Conservation (phyloP, 2,888 invertebrate species). For the Tortricodes alternella region DNA sequence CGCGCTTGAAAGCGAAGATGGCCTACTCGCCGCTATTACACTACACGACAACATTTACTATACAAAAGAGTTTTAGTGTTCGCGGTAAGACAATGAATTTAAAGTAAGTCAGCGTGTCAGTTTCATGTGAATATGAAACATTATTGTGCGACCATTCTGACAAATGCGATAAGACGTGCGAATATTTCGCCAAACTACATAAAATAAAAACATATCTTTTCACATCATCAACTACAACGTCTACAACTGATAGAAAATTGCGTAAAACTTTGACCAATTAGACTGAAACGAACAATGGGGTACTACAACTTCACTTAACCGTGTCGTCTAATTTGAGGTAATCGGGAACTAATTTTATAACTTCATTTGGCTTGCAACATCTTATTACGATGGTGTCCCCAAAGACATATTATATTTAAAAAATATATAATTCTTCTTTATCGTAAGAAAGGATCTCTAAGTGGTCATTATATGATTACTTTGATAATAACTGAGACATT, state of each 20-base stretch:
- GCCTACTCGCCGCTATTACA: neutral
- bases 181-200: neutral
- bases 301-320: neutral
- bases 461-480: neutral
- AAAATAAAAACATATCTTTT: neutral
- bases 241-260: too few relatives aligned
- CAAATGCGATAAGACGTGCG: neutral
- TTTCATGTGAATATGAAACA: neutral
- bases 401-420: neutral
- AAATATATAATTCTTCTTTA: neutral
- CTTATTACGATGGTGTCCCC: neutral
- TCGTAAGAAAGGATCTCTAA: neutral
- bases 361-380: neutral
- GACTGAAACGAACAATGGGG: neutral
- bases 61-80: constrained; percentile 1
- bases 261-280: too few relatives aligned
- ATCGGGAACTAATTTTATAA: constrained; percentile 1
- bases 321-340: neutral
- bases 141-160: neutral
- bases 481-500: constrained; percentile 20
- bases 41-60: constrained; percentile 3
- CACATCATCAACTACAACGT: too few relatives aligned
- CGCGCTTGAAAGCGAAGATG: constrained; percentile 31
- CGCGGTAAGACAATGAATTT: neutral
- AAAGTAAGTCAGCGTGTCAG: neutral